Evolutionary conservation across 1,140 invertebrate genomes (phyloP), one percentile per base, ranked within the genome.

Genomic region (Scaptomyza hsui): DNA sequence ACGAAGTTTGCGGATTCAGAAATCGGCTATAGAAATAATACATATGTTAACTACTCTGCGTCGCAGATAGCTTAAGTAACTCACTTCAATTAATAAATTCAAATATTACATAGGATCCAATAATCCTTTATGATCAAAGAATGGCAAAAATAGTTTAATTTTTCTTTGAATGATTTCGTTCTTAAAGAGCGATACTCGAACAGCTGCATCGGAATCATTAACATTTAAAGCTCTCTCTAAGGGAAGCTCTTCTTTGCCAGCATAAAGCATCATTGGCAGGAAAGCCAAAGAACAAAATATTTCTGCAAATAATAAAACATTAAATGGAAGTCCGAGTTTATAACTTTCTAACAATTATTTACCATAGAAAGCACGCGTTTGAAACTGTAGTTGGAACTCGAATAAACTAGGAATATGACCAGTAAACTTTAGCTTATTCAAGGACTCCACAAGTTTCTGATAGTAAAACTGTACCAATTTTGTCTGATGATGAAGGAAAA

Each of bases 401-500:
- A 80, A 72, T n/a, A 91, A 41, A 4, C 60, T 80, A 9, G 90
- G 89, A 4, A 89, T 59, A 0, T 1, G 16, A 1, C 72, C 74
- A 1, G 21, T 24, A 52, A 70, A 88, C 5, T 78, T 61, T 3
- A 90, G 62, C n/a, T 72, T 63, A 1, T 41, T 47, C 0, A 90
- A 29, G 0, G 69, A 69, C 24, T 63, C 41, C 0, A 56, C 41
- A 1, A 91, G 59, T 4, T 78, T 57, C 6, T 69, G 19, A 51
- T 90, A 67, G 55, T 91, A 91, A 37, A 72, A 89, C 9, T 83
- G 56, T 6, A 91, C 62, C 26, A 91, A 44, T 4, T 89, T 68
- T 0, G 55, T 44, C n/a, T 79, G 75, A 16, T 19, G 5, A 6
- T 57, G 6, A 9, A 45, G n/a, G 0, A 29, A 37, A 1, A 61